Conservation (phyloP, 2,113 vertebrate species). For the Lates calcarifer region DNA sequence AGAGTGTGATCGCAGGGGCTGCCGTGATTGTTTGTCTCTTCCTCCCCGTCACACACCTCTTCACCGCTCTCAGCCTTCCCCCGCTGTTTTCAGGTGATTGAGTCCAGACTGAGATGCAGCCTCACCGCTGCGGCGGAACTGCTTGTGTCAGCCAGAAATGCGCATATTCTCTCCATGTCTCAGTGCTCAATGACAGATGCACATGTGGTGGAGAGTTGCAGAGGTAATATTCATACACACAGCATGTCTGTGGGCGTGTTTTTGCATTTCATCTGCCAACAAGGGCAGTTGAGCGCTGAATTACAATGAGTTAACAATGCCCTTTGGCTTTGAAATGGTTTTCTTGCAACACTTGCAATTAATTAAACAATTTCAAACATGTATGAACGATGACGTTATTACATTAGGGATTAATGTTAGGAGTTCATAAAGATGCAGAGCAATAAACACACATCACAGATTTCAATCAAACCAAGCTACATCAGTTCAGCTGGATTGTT, state of each 20-base stretch:
- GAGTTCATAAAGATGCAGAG: background rate
- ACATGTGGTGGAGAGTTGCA: background rate
- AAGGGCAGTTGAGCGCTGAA: slow-evolving; percentile 21
- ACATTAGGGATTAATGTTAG: slow-evolving; percentile 1
- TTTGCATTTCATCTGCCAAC: slow-evolving; percentile 5
- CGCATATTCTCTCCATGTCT: background rate
- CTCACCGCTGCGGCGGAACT: slow-evolving; percentile 28
- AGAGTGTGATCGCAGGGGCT: slow-evolving; percentile 24
- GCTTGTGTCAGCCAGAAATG: slow-evolving; percentile 54
- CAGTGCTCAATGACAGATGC: slow-evolving; percentile 1
- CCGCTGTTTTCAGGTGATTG: slow-evolving; percentile 50
- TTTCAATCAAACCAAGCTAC: background rate
- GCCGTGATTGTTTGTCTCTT: background rate
- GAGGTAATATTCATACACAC: slow-evolving; percentile 12
- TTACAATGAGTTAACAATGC: slow-evolving; percentile 11
- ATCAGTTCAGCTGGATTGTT: too few species aligned
- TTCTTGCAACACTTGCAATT: background rate
- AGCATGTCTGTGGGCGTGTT: slow-evolving; percentile 4
- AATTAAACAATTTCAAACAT: background rate
- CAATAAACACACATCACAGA: background rate
- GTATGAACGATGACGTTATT: background rate
- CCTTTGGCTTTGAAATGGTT: background rate
- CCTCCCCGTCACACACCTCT: slow-evolving; percentile 10
- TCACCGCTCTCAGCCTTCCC: slow-evolving; percentile 10
- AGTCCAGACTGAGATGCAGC: slow-evolving; percentile 38